Conservation (phyloP, 2,113 vertebrate genomes). For the Datnioides undecimradiatus region DNA sequence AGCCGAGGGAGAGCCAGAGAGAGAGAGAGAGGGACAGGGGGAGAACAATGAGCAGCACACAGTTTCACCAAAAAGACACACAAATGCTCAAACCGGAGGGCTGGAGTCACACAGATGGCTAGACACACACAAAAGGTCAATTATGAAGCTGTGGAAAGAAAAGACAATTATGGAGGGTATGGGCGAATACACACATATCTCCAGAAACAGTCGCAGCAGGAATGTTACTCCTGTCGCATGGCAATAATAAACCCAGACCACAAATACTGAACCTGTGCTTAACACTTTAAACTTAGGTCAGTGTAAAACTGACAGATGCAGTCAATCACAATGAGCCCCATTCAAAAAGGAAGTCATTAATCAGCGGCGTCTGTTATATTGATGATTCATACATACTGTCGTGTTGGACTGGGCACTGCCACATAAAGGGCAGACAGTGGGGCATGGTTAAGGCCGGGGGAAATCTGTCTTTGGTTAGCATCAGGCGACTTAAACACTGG, state of each 20-base stretch:
- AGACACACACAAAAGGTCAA: conserved; percentile 70
- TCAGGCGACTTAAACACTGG: too few species aligned
- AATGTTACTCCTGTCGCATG: conserved; percentile 21
- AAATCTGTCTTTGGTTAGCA: too few species aligned
- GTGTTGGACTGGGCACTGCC: background rate
- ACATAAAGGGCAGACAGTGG: too few species aligned
- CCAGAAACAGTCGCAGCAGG: conserved; percentile 37
- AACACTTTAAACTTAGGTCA: background rate
- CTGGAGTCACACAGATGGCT: conserved; percentile 64
- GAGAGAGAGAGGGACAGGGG: conserved; percentile 32
- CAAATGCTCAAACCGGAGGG: conserved; percentile 57
- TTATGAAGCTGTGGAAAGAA: conserved; percentile 64
- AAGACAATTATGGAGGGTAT: conserved; percentile 50
- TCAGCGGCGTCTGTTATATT: background rate
- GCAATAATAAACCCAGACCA: conserved; percentile 6
- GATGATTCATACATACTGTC: background rate
- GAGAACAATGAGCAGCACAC: conserved; percentile 72
- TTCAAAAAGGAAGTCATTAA: background rate
- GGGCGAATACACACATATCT: conserved; percentile 46
- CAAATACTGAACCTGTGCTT: background rate
- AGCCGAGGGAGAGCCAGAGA: conserved; percentile 37
- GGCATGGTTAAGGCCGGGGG: too few species aligned
- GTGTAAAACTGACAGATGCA: too few species aligned
- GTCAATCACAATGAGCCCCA: too few species aligned
- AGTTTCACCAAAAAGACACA: conserved; percentile 54